These are phyloP conservation scores for Cosmia pyralina DNA, from an alignment of 2,888 invertebrate species.

Conservation along the genomic window DNA sequence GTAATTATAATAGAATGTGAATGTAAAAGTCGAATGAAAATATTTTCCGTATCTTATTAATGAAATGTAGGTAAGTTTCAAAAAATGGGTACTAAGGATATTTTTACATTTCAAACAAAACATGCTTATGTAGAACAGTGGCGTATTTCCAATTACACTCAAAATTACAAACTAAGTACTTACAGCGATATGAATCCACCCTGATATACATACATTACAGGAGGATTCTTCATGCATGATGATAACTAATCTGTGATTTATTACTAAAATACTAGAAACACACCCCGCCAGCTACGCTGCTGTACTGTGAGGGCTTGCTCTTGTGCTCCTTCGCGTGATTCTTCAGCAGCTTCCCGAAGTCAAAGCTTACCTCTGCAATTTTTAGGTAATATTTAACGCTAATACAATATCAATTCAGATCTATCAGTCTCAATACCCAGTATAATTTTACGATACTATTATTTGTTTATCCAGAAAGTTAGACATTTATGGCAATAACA, in stretches of 20 bases:
- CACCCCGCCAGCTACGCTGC: slow-evolving; percentile 83
- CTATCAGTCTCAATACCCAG: slow-evolving; percentile 1
- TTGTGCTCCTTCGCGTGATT: slow-evolving; percentile 82
- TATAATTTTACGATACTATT: not conserved
- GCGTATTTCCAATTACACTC: not conserved
- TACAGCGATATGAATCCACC: slow-evolving; percentile 48
- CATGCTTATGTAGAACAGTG: not conserved
- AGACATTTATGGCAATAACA: not conserved
- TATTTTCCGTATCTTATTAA: not conserved
- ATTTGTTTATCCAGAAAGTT: not conserved
- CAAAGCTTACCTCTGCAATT: slow-evolving; percentile 82
- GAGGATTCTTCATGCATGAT: slow-evolving; percentile 68
- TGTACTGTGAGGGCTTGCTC: slow-evolving; percentile 79
- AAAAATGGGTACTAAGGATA: not conserved
- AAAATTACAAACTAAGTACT: slow-evolving; percentile 41
- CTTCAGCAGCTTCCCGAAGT: slow-evolving; percentile 78
- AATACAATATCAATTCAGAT: not conserved
- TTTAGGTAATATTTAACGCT: slow-evolving; percentile 4
- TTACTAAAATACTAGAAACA: slow-evolving; percentile 61
- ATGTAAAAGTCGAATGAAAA: not conserved
- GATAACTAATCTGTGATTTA: slow-evolving; percentile 41
- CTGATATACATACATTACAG: slow-evolving; percentile 48
- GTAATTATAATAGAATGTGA: not conserved
- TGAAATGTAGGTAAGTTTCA: not conserved
- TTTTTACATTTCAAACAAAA: not conserved